These are phyloP conservation scores for Actinernus sp. DNA, from an alignment of 92 coral and sea anemone genomes.

Conservation along the genomic window DNA sequence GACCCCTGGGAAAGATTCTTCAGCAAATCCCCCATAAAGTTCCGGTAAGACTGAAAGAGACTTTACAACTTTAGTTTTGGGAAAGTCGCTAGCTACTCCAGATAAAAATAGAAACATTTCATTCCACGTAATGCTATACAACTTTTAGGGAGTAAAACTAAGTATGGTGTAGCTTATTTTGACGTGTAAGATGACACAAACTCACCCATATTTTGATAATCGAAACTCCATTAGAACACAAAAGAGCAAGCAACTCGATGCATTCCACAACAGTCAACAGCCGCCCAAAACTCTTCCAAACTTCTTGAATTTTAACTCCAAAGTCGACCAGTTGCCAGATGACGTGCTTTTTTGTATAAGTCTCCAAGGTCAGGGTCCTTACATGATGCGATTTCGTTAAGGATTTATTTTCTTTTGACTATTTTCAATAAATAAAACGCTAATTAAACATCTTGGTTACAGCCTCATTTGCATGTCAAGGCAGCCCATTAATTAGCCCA, in stretches of 20 bases:
- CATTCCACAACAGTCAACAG: conserved; percentile 25
- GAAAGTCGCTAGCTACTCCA: too few relatives aligned
- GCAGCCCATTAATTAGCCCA: not conserved
- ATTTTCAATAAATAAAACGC: not conserved
- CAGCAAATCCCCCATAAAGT: too few relatives aligned
- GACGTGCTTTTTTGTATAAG: too few relatives aligned
- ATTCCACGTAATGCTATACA: too few relatives aligned
- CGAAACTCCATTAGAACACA: conserved; percentile 17
- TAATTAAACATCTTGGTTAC: conserved; percentile 38
- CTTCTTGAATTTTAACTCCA: not conserved
- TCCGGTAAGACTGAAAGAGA: too few relatives aligned
- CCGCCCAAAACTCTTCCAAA: conserved; percentile 7
- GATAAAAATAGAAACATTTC: too few relatives aligned
- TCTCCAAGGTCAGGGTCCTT: too few relatives aligned
- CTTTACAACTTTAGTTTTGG: too few relatives aligned
- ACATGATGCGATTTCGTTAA: not conserved
- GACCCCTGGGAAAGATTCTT: too few relatives aligned
- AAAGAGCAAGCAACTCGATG: conserved; percentile 12
- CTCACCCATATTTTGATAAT: conserved; percentile 38
- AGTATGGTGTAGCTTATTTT: not conserved
- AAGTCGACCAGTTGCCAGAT: not conserved
- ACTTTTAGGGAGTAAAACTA: too few relatives aligned
- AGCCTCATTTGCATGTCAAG: conserved; percentile 40
- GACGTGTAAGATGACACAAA: not conserved
- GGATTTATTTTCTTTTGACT: not conserved